Conservation (phyloP, 2,888 invertebrate genomes). For the Furcula furcula region DNA sequence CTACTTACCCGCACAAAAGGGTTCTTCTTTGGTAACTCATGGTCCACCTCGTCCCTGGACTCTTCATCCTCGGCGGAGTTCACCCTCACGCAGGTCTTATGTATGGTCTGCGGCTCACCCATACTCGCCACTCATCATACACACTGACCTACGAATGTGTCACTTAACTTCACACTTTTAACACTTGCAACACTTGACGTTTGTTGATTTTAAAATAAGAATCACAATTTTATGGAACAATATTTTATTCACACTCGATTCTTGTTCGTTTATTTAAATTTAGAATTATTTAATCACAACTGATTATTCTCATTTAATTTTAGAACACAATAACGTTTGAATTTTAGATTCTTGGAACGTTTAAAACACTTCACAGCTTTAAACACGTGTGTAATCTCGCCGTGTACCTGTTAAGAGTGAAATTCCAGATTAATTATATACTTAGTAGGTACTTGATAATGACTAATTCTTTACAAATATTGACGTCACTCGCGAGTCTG, state of each 20-base stretch:
- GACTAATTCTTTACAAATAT: constrained; percentile 34
- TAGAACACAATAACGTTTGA: constrained; percentile 5
- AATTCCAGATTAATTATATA: constrained; percentile 19
- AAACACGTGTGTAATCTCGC: background rate
- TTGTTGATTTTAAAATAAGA: background rate
- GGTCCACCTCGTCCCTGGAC: constrained; percentile 69
- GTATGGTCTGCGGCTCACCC: constrained; percentile 64
- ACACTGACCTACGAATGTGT: constrained; percentile 25
- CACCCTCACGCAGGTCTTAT: constrained; percentile 74
- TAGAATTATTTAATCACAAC: constrained; percentile 1
- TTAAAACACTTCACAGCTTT: background rate
- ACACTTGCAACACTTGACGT: constrained; percentile 1
- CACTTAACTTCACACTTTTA: constrained; percentile 21
- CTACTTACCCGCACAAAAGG: constrained; percentile 72
- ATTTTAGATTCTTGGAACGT: constrained; percentile 2
- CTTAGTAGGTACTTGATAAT: constrained; percentile 14
- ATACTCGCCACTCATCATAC: constrained; percentile 73
- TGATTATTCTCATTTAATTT: constrained; percentile 7
- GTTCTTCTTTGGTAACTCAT: constrained; percentile 68
- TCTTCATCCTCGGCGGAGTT: constrained; percentile 71
- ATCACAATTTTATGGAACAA: background rate
- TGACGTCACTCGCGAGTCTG: constrained; percentile 37
- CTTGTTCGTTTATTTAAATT: no score
- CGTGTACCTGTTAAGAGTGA: constrained; percentile 27
- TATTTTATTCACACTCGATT: no score